Conservation (phyloP, 2,888 invertebrate species). For the Drosophila nigritarsus region DNA sequence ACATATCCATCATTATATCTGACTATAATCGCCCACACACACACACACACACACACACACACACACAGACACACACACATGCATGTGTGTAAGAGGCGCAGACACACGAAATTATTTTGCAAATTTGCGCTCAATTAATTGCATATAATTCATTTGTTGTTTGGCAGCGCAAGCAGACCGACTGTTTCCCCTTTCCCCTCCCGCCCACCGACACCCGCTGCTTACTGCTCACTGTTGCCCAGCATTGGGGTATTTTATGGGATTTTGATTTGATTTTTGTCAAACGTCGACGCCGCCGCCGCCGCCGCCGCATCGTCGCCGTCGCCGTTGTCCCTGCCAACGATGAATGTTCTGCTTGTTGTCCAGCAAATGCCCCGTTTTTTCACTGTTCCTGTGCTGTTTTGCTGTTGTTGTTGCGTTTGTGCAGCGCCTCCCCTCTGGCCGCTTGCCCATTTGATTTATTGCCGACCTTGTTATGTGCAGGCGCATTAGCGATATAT, state of each 20-base stretch:
- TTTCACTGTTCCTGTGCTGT: background rate
- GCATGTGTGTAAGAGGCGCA: constrained; percentile 35
- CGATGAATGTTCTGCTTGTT: constrained; percentile 3
- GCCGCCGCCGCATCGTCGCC: constrained; percentile 14
- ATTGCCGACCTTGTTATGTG: constrained; percentile 85
- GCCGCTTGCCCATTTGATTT: constrained; percentile 80
- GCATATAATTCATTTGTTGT: constrained; percentile 82
- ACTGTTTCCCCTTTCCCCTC: constrained; percentile 2
- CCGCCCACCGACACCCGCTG: background rate
- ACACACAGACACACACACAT: constrained; percentile 14
- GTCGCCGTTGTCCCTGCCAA: constrained; percentile 9
- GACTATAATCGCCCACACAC: constrained; percentile 50
- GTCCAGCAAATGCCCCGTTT: constrained; percentile 54
- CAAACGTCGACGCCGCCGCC: constrained; percentile 49
- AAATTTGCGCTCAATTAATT: constrained; percentile 83
- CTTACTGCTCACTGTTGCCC: background rate
- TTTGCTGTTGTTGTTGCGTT: constrained; percentile 13
- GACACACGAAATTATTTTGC: constrained; percentile 78
- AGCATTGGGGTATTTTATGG: constrained; percentile 77
- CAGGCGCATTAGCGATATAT: constrained; percentile 84
- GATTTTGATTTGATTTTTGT: constrained; percentile 82
- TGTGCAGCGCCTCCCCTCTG: constrained; percentile 42
- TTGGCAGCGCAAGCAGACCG: constrained; percentile 38
- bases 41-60: constrained; percentile 23
- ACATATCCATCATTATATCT: constrained; percentile 73